A percentile compares a stretch with the other conserved stretches of the same genome.
phyloP scores from a whole-genome alignment of 2,113 vertebrate species.

The Vidua chalybeata region DNA sequence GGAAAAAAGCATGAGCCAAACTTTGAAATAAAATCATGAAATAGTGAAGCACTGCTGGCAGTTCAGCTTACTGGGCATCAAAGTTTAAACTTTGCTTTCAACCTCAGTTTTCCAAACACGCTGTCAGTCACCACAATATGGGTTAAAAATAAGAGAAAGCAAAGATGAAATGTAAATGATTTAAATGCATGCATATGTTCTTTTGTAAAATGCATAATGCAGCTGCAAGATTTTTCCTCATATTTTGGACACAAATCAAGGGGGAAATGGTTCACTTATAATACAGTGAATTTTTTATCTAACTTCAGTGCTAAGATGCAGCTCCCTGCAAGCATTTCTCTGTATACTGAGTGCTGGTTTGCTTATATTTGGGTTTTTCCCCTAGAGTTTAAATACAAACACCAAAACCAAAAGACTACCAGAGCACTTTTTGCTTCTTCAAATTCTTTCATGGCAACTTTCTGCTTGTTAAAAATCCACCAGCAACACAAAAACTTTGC shows the following conservation, averaged over 20 bases:
- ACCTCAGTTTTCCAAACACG: constrained; percentile 17
- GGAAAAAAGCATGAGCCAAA: constrained; percentile 4
- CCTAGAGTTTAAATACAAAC: neutral
- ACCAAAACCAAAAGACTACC: neutral
- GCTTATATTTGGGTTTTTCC: neutral
- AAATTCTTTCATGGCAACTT: neutral
- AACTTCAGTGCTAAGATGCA: constrained; percentile 7
- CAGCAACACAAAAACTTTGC: neutral
- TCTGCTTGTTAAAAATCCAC: neutral
- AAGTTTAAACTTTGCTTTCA: constrained; percentile 66
- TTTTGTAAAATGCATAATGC: constrained; percentile 69
- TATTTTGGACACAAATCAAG: constrained; percentile 69
- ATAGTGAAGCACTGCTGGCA: constrained; percentile 12
- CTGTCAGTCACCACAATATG: neutral
- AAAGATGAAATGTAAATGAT: constrained; percentile 69
- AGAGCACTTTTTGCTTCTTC: neutral
- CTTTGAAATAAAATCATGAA: constrained; percentile 33
- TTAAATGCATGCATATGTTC: constrained; percentile 65
- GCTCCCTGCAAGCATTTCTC: neutral
- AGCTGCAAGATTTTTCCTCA: constrained; percentile 56
- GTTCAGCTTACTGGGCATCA: constrained; percentile 52
- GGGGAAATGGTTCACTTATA: constrained; percentile 50
- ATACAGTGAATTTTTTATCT: constrained; percentile 61
- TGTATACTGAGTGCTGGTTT: neutral
- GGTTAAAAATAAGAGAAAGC: constrained; percentile 65